A percentile compares a stretch with the other conserved stretches of the same genome.
phyloP scores from a whole-genome alignment of 2,888 invertebrate genomes.

The Drosophila anomelani region DNA sequence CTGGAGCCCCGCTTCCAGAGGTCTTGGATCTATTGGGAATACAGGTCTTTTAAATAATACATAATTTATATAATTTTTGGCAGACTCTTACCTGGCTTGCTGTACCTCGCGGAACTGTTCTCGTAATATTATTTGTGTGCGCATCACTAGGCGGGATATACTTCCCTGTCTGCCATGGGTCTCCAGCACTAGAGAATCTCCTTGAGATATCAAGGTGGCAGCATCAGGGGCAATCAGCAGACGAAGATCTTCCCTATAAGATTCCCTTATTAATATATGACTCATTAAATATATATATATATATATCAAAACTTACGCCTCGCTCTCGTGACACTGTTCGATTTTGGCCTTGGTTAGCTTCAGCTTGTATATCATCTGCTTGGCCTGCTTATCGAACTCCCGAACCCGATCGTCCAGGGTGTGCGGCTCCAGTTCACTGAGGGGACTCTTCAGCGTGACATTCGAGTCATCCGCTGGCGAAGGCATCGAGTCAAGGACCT shows the following conservation, averaged over 20 bases:
- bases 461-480: slow-evolving; percentile 79
- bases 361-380: slow-evolving; percentile 84
- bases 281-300: too few species aligned
- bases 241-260: slow-evolving; percentile 82
- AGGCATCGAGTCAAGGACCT: slow-evolving; percentile 78
- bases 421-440: slow-evolving; percentile 54
- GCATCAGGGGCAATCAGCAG: slow-evolving; percentile 89
- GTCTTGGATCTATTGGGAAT: slow-evolving; percentile 64
- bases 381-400: slow-evolving; percentile 83
- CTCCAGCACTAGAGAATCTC: slow-evolving; percentile 90
- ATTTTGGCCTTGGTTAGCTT: slow-evolving; percentile 83
- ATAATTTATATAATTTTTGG: not conserved
- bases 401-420: slow-evolving; percentile 83
- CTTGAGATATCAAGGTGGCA: slow-evolving; percentile 91
- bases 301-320: slow-evolving; percentile 68
- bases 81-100: slow-evolving; percentile 80
- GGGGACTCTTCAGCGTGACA: slow-evolving; percentile 73
- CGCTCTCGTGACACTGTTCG: slow-evolving; percentile 80
- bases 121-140: slow-evolving; percentile 83
- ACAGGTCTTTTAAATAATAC: not conserved
- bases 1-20: slow-evolving; percentile 44
- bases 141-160: slow-evolving; percentile 83
- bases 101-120: slow-evolving; percentile 84
- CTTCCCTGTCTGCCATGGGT: slow-evolving; percentile 86
- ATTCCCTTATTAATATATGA: not conserved